Conservation (phyloP, 1,140 invertebrate genomes). For the Drosophila chauvacae region DNA sequence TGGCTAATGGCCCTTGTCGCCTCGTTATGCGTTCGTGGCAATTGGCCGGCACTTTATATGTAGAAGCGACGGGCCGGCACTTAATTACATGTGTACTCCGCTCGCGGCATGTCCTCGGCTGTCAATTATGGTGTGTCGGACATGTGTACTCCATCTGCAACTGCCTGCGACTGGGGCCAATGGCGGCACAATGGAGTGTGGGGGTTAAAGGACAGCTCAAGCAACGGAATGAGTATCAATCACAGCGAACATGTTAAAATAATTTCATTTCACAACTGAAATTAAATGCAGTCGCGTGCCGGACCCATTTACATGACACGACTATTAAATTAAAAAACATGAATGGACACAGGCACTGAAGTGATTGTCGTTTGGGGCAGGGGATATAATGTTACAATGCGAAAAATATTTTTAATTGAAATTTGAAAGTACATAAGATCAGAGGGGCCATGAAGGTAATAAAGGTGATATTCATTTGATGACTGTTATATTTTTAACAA, state of each 20-base stretch:
- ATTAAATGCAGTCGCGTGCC: conserved; percentile 78
- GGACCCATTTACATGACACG: conserved; percentile 74
- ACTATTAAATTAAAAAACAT: conserved; percentile 83
- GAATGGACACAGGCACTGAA: conserved; percentile 46
- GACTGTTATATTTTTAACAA: not conserved
- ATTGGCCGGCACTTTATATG: conserved; percentile 66
- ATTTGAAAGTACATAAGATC: not conserved
- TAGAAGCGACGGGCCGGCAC: conserved; percentile 53
- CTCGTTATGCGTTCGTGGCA: conserved; percentile 51
- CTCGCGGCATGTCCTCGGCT: conserved; percentile 49
- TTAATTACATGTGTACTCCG: conserved; percentile 71
- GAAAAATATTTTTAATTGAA: not conserved
- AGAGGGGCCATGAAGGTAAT: not conserved
- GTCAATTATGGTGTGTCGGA: conserved; percentile 76
- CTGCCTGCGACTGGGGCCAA: not conserved
- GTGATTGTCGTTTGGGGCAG: not conserved
- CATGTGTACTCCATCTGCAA: conserved; percentile 54
- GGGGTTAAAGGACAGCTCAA: conserved; percentile 5
- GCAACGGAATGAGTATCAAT: conserved; percentile 61
- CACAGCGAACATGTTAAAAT: conserved; percentile 75
- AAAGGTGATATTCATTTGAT: not conserved
- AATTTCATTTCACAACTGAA: conserved; percentile 71
- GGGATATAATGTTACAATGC: not conserved
- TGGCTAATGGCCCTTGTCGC: conserved; percentile 43
- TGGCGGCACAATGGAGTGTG: not conserved